These are phyloP conservation scores for Sorex fumeus DNA, from an alignment of 2,113 vertebrate species.

Conservation along the genomic window DNA sequence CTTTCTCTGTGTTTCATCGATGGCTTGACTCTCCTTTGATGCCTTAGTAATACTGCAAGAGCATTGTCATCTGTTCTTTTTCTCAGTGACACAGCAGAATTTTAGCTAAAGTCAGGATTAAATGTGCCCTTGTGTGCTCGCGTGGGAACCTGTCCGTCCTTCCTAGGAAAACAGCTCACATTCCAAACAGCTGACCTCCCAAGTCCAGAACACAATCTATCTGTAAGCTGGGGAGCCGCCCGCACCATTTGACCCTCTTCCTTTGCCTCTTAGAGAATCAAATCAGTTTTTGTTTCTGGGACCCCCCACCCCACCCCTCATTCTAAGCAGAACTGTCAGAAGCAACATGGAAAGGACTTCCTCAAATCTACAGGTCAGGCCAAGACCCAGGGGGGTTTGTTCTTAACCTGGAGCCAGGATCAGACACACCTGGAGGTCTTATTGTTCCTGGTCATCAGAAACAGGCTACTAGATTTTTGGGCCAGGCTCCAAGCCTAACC, in stretches of 20 bases:
- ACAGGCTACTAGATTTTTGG: background rate
- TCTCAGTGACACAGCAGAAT: constrained; percentile 3
- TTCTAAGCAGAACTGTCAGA: background rate
- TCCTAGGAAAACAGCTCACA: constrained; percentile 32
- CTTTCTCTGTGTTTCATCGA: background rate
- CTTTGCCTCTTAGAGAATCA: background rate
- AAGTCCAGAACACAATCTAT: constrained; percentile 27
- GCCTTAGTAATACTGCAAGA: background rate
- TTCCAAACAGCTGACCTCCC: constrained; percentile 45
- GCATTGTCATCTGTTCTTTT: background rate
- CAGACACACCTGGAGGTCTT: background rate
- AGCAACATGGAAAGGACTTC: background rate
- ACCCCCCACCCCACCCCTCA: background rate
- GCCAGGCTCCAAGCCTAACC: background rate
- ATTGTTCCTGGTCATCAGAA: background rate
- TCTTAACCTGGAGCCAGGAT: background rate
- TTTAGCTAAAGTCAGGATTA: constrained; percentile 41
- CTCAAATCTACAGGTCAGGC: background rate
- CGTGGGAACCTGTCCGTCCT: background rate
- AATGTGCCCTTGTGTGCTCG: background rate
- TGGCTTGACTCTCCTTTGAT: background rate
- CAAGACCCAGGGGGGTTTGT: background rate
- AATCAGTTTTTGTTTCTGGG: background rate
- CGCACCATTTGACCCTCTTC: background rate
- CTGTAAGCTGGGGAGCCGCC: background rate